Conservation (phyloP, 2,888 invertebrate genomes). For the Leucozona laternaria region DNA sequence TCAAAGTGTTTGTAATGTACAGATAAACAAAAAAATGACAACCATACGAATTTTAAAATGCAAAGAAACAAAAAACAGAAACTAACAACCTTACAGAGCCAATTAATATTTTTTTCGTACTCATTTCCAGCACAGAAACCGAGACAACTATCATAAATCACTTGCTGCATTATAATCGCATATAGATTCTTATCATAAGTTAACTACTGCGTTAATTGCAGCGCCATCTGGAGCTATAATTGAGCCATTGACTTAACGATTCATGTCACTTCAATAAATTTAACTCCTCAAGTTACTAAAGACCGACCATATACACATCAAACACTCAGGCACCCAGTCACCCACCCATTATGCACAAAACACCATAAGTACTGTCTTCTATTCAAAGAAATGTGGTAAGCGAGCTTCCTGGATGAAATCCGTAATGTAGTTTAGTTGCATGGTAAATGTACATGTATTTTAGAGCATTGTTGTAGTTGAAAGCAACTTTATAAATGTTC, state of each 20-base stretch:
- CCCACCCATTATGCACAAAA: neutral
- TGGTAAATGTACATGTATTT: neutral
- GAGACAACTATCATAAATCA: slow-evolving; percentile 42
- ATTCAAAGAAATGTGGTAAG: neutral
- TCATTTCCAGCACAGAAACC: slow-evolving; percentile 2
- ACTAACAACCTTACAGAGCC: neutral
- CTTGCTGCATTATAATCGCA: slow-evolving; percentile 33
- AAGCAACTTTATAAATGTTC: slow-evolving; percentile 5
- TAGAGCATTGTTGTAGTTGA: neutral
- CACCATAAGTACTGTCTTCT: slow-evolving; percentile 5
- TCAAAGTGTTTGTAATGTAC: neutral
- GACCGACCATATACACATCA: neutral
- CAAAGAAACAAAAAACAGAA: neutral
- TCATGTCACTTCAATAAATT: slow-evolving; percentile 43
- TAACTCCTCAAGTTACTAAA: slow-evolving; percentile 4
- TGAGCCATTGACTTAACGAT: slow-evolving; percentile 55
- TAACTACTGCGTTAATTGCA: slow-evolving; percentile 48
- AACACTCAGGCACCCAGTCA: too few relatives aligned
- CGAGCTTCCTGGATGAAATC: slow-evolving; percentile 37
- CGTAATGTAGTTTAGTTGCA: slow-evolving; percentile 16
- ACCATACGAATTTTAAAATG: neutral
- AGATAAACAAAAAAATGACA: slow-evolving; percentile 17
- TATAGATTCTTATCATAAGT: slow-evolving; percentile 25
- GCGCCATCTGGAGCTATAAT: slow-evolving; percentile 40
- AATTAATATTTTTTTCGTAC: neutral